Percentiles rank a stretch among this genome's conserved stretches.
phyloP scores from a whole-genome alignment of 1,140 invertebrate genomes.

The Meloidogyne chitwoodi region DNA sequence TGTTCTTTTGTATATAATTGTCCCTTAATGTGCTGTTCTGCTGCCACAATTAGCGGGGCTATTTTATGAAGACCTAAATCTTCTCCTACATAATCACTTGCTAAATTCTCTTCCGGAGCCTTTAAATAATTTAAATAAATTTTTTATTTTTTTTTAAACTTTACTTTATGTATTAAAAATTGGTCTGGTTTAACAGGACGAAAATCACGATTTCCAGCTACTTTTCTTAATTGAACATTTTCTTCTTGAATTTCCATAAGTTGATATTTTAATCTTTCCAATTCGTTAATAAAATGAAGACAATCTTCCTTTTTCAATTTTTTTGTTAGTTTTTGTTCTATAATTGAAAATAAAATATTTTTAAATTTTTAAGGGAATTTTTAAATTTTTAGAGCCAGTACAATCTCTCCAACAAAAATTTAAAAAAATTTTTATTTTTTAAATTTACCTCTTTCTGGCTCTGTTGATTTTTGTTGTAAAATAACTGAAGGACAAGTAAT shows the following conservation, averaged over 20 bases:
- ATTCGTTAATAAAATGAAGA: neutral
- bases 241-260: slow-evolving; percentile 5
- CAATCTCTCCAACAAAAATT: too few species aligned
- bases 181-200: neutral
- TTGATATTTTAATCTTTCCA: neutral
- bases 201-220: neutral
- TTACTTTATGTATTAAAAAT: slow-evolving; percentile 9
- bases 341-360: neutral
- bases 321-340: neutral
- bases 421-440: too few species aligned
- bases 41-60: slow-evolving; percentile 4
- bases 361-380: too few species aligned
- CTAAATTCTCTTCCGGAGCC: neutral
- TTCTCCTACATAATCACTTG: neutral
- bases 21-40: slow-evolving; percentile 3
- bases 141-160: neutral
- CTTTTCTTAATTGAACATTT: slow-evolving; percentile 1
- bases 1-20: slow-evolving; percentile 42
- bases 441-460: neutral
- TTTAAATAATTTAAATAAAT: neutral
- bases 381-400: too few species aligned
- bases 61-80: neutral
- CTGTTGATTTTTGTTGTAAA: neutral
- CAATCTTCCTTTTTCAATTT: neutral
- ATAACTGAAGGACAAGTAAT: neutral